These are phyloP conservation scores for Latrodectus hesperus DNA, from an alignment of 2,888 invertebrate species.

Conservation along the genomic window DNA sequence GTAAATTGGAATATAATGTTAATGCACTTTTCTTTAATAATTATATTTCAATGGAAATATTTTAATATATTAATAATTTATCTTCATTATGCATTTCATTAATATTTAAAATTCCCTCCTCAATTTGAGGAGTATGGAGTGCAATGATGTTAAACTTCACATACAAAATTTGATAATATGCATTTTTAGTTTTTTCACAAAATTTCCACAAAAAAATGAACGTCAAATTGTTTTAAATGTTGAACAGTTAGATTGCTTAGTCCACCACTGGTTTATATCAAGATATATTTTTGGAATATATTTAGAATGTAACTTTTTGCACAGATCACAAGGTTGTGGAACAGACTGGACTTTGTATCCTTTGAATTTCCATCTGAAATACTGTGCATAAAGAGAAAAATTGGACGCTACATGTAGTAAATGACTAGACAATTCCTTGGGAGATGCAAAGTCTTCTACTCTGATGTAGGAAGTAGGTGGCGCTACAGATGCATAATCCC, in stretches of 20 bases:
- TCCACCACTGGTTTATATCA: constrained; percentile 54
- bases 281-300: constrained; percentile 7
- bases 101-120: too few relatives aligned
- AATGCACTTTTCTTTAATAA: too few relatives aligned
- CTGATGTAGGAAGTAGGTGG: constrained; percentile 74
- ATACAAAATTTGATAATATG: too few relatives aligned
- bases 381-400: constrained; percentile 46
- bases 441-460: constrained; percentile 68
- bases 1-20: too few relatives aligned
- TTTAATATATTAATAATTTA: too few relatives aligned
- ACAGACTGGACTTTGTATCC: constrained; percentile 70
- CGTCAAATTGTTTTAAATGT: too few relatives aligned
- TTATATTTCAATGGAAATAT: too few relatives aligned
- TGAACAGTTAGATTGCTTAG: constrained; percentile 27
- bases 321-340: constrained; percentile 37
- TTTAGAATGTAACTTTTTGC: constrained; percentile 49
- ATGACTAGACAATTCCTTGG: constrained; percentile 50
- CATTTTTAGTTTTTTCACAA: too few relatives aligned
- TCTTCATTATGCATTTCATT: too few relatives aligned
- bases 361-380: constrained; percentile 71
- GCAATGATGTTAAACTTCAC: too few relatives aligned
- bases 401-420: constrained; percentile 50
- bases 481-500: constrained; percentile 72
- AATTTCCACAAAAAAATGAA: too few relatives aligned
- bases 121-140: too few relatives aligned